Conservation (phyloP, 2,113 vertebrate species). For the Pelodiscus sinensis region DNA sequence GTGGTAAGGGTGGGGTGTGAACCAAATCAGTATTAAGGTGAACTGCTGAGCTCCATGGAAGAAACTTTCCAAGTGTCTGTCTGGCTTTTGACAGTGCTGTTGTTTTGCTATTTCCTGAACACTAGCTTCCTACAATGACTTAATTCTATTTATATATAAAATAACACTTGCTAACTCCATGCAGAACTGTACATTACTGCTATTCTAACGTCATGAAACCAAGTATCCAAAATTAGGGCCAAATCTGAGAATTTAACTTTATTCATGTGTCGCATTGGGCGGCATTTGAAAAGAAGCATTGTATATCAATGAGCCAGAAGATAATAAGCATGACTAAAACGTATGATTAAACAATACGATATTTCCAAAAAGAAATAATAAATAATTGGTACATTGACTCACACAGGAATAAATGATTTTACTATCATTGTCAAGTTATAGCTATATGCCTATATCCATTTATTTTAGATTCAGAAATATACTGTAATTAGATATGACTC, state of each 20-base stretch:
- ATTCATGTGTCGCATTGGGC: background rate
- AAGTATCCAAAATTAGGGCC: background rate
- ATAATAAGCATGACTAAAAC: conserved; percentile 22
- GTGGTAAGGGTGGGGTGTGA: background rate
- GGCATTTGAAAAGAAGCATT: background rate
- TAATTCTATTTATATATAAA: rapidly evolving
- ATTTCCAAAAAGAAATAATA: conserved; percentile 13
- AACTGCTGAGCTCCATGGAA: background rate
- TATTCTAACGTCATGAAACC: background rate
- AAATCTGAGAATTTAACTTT: background rate
- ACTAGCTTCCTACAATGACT: background rate
- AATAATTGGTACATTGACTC: background rate
- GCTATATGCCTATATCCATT: conserved; percentile 34
- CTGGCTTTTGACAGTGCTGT: background rate
- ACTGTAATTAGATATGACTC: conserved; percentile 14
- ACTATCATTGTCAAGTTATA: conserved; percentile 1
- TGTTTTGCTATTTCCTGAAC: background rate
- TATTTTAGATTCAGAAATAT: conserved; percentile 17
- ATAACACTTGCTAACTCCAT: background rate
- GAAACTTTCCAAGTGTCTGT: background rate
- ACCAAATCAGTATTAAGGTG: background rate
- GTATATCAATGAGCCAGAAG: background rate
- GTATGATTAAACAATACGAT: conserved; percentile 34
- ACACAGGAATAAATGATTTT: background rate
- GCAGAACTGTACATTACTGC: background rate